A percentile compares a stretch with the other conserved stretches of the same genome.
These are phyloP conservation scores for Diplodus puntazzo DNA, from an alignment of 2,797 vertebrate genomes.

Conservation along the genomic window DNA sequence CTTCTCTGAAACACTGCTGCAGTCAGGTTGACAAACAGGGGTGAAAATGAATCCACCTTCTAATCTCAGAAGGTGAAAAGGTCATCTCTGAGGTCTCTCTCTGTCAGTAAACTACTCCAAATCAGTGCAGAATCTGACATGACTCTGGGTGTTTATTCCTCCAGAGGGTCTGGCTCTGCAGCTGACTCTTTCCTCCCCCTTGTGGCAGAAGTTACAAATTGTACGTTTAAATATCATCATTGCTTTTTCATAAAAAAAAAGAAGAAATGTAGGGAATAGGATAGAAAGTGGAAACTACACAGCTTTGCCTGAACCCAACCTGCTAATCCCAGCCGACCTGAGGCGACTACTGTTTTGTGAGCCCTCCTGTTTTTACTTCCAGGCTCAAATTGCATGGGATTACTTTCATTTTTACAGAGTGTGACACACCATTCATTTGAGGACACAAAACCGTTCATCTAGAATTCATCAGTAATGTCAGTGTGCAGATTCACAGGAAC, in stretches of 20 bases:
- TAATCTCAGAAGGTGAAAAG: no score
- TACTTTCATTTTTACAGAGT: neutral
- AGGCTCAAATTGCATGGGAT: neutral
- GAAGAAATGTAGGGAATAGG: neutral
- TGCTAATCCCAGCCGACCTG: neutral
- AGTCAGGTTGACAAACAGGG: no score
- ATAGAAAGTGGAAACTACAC: neutral
- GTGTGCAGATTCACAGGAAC: neutral
- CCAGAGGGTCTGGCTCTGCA: no score
- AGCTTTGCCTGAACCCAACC: neutral
- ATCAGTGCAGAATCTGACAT: no score
- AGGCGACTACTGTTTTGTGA: neutral
- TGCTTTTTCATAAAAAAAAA: neutral
- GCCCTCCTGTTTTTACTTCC: neutral
- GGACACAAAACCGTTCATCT: neutral
- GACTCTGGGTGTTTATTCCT: no score
- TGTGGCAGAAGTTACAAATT: no score
- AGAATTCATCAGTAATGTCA: conserved; percentile 5
- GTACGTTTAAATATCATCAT: no score
- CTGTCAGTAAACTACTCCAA: no score
- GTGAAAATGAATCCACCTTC: no score
- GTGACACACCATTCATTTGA: neutral
- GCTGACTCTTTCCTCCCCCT: no score
- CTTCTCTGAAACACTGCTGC: no score
- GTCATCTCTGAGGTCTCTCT: no score